Base-by-base conservation (phyloP, 2,888 invertebrate species). In the Alloplasta piceator region DNA sequence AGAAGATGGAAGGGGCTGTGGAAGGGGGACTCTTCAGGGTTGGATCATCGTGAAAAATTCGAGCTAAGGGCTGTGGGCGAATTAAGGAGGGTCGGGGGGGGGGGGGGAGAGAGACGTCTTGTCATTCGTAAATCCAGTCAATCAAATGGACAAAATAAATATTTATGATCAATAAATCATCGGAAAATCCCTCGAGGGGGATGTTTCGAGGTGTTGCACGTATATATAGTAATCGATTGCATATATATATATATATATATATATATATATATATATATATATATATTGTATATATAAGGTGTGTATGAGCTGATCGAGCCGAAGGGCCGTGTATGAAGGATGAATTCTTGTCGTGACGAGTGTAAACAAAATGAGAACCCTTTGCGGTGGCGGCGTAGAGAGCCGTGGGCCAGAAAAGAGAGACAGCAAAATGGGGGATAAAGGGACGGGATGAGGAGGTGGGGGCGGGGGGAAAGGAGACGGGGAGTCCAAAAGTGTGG, bases 331-430 rank as follows among this genome's bases (percentile, higher is more conserved):
- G 36, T 6, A 26, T 26, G 26, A 26, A 75, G 50, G 36, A 66
- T 39, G 26, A 26, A 26, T 26, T 26, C 66, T 5, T 58, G 41
- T 56, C 55, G n/a, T 36, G 16, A 38, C 36, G 48, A 36, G 79
- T 82, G 83, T 86, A 86, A 87, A 87, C 84, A 86, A 86, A 86
- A 86, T 86, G 87, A 85, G 86, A 86, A 82, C 83, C 85, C 66
- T 78, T 70, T 78, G 80, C 80, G 77, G 77, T 71, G 74, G 77
- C 74, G 77, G 77, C 77, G 60, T 26, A 73, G 75, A 71, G 68
- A 73, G 68, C 66, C 74, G 66, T 58, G 60, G 74, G 67, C 66
- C 60, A 67, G 66, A 60, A 52, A 26, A 64, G 48, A 26, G 26
- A 26, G 26, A 26, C 26, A 26, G 26, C 26, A 26, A 26, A 26